Evolutionary conservation across 2,113 vertebrate genomes (phyloP).

Genomic region (Glaucidium brasilianum): DNA sequence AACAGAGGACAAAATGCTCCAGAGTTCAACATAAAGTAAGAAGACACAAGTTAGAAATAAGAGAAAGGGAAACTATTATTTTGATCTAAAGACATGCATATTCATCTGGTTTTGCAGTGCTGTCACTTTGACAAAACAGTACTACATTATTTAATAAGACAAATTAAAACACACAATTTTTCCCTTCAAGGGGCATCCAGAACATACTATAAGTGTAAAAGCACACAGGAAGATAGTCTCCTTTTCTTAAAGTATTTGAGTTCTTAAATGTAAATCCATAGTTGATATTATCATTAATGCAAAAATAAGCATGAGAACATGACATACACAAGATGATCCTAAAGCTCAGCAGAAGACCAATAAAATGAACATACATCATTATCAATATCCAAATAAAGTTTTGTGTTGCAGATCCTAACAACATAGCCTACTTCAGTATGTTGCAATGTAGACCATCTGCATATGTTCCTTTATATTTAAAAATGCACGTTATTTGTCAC

Average conservation of each 20-base stretch:
- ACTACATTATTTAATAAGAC: background rate
- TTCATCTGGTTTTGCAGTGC: background rate
- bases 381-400: background rate
- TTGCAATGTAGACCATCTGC: background rate
- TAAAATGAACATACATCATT: background rate
- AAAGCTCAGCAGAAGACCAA: background rate
- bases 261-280: background rate
- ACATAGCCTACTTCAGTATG: background rate
- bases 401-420: background rate
- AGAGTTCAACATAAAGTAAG: background rate
- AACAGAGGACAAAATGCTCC: background rate
- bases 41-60: background rate
- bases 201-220: background rate
- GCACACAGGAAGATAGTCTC: background rate
- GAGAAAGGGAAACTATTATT: background rate
- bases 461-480: background rate
- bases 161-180: background rate
- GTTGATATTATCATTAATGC: background rate
- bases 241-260: background rate
- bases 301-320: background rate
- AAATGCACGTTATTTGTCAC: background rate
- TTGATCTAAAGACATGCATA: background rate
- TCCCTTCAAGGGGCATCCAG: background rate
- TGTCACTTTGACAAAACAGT: background rate
- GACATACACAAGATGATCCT: background rate